Conservation (phyloP, 2,888 invertebrate genomes). For the Pocota personata region DNA sequence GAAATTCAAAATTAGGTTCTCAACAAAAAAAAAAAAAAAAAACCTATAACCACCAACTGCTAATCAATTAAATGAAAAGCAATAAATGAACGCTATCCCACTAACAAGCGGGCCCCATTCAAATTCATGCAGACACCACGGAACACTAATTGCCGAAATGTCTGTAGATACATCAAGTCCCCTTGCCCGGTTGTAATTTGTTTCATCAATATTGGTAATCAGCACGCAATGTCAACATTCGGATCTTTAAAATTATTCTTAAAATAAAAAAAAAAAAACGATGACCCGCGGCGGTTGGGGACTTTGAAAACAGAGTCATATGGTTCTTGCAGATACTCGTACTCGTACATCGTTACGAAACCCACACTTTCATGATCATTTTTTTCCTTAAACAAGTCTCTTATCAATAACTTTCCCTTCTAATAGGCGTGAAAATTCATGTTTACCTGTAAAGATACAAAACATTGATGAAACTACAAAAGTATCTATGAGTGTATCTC, state of each 20-base stretch:
- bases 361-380: slow-evolving; percentile 25
- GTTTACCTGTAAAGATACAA: slow-evolving; percentile 47
- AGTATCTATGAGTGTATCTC: neutral
- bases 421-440: slow-evolving; percentile 53
- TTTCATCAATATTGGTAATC: slow-evolving; percentile 41
- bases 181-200: neutral
- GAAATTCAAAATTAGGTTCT: slow-evolving; percentile 9
- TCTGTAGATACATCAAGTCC: slow-evolving; percentile 4
- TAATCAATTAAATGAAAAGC: slow-evolving; percentile 45
- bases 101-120: neutral
- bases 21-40: slow-evolving; percentile 1
- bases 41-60: neutral
- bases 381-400: slow-evolving; percentile 14
- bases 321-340: neutral
- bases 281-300: neutral
- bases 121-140: neutral
- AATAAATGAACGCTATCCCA: neutral
- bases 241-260: slow-evolving; percentile 11
- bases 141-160: slow-evolving; percentile 29
- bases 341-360: neutral
- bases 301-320: slow-evolving; percentile 11
- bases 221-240: slow-evolving; percentile 25
- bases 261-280: neutral
- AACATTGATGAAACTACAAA: neutral
- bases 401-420: slow-evolving; percentile 5